Evolutionary conservation across 2,797 vertebrate genomes (phyloP).

Genomic region (Selene dorsalis): DNA sequence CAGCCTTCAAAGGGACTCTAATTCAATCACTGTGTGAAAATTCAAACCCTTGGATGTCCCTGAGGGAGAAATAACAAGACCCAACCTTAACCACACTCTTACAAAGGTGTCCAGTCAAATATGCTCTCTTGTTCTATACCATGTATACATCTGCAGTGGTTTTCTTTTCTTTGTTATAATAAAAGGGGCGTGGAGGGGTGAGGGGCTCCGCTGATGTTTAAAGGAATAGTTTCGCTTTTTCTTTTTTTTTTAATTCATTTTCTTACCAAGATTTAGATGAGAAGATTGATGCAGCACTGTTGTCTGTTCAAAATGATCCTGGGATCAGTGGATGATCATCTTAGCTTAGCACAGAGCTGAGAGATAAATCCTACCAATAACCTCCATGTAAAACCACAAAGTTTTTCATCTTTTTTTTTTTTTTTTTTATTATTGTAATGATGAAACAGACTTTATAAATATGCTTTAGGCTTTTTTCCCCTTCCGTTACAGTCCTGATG

Average conservation of each 20-base stretch:
- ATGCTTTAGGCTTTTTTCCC: neutral
- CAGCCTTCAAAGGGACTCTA: conserved; percentile 75
- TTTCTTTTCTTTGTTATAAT: neutral
- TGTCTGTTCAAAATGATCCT: neutral
- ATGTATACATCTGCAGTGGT: neutral
- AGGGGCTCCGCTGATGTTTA: neutral
- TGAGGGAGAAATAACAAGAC: conserved; percentile 70
- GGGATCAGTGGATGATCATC: neutral
- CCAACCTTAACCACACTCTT: conserved; percentile 53
- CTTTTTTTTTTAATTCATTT: too few species aligned
- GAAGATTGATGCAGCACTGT: neutral
- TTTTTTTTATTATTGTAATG: neutral
- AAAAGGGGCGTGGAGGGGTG: too few species aligned
- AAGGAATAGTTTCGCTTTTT: conserved; percentile 10
- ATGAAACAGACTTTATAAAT: neutral
- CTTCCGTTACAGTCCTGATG: neutral
- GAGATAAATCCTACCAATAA: too few species aligned
- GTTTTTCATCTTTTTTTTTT: neutral
- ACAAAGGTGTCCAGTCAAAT: conserved; percentile 35
- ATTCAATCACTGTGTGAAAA: conserved; percentile 85
- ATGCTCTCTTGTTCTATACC: conserved; percentile 26
- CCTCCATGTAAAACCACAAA: too few species aligned
- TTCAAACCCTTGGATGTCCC: conserved; percentile 77
- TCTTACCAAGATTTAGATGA: neutral
- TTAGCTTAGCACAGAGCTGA: neutral